Evolutionary conservation across 2,888 invertebrate species (phyloP).

Genomic region (Nymphalis c-album): DNA sequence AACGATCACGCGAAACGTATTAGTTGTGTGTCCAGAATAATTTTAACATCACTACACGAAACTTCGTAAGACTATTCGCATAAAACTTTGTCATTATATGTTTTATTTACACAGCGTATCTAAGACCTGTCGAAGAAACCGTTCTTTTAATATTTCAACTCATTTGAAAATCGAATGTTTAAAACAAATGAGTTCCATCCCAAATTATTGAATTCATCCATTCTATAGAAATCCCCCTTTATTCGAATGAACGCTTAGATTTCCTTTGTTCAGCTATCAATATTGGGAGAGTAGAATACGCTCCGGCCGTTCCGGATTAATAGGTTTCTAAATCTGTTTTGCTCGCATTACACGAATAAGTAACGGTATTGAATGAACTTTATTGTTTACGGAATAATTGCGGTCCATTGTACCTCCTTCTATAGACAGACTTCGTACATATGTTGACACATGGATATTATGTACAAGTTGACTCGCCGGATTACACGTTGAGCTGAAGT

Average conservation of each 20-base stretch:
- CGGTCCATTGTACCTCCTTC: background rate
- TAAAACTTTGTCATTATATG: background rate
- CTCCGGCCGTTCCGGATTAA: slow-evolving; percentile 4
- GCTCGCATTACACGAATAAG: slow-evolving; percentile 10
- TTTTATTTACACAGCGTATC: too few relatives aligned
- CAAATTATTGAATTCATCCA: slow-evolving; percentile 2
- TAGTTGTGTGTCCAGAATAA: background rate
- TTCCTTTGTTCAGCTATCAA: slow-evolving; percentile 15
- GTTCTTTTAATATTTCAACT: background rate
- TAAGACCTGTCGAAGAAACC: background rate
- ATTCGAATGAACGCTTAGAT: slow-evolving; percentile 4
- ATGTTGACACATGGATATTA: too few relatives aligned
- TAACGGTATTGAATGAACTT: background rate
- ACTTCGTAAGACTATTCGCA: background rate
- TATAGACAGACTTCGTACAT: background rate
- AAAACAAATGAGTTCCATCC: slow-evolving; percentile 6
- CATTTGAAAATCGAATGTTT: background rate
- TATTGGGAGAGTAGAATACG: slow-evolving; percentile 1
- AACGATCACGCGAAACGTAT: too few relatives aligned
- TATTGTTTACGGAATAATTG: slow-evolving; percentile 1
- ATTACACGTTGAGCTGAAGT: too few relatives aligned
- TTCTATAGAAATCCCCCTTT: slow-evolving; percentile 1
- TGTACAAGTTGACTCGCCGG: too few relatives aligned
- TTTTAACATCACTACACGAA: background rate
- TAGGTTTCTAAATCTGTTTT: slow-evolving; percentile 3